Conservation (phyloP, 2,888 invertebrate genomes). For the Chymomyza amoena region DNA sequence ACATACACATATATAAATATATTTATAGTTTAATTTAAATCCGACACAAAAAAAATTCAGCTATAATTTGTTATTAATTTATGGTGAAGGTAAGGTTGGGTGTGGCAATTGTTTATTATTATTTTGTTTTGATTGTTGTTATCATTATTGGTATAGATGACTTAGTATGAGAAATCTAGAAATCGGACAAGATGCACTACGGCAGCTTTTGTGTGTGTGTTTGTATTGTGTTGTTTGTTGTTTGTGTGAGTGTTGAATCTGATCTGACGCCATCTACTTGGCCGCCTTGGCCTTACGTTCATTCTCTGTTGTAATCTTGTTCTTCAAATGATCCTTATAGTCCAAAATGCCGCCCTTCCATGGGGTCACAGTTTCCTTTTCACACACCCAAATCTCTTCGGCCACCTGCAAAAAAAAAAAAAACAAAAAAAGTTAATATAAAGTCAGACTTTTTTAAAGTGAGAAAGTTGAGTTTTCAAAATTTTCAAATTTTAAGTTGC, state of each 20-base stretch:
- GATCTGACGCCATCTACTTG: conserved; percentile 39
- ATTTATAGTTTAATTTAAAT: conserved; percentile 19
- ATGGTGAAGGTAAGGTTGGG: background rate
- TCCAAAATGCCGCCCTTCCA: conserved; percentile 97
- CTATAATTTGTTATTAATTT: conserved; percentile 50
- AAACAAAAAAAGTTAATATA: background rate
- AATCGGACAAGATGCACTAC: background rate
- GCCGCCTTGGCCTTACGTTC: conserved; percentile 69
- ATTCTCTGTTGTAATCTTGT: conserved; percentile 86
- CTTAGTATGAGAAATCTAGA: conserved; percentile 18
- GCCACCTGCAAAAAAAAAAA: conserved; percentile 86
- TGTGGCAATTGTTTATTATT: background rate
- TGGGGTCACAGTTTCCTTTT: conserved; percentile 95
- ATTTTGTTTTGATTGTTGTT: conserved; percentile 8
- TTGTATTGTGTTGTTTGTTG: conserved; percentile 8
- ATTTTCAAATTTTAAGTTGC: no score
- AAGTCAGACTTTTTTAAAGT: background rate
- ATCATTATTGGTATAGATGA: conserved; percentile 26
- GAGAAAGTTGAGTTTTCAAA: no score
- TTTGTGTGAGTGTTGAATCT: conserved; percentile 10
- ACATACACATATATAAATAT: background rate
- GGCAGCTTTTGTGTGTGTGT: background rate
- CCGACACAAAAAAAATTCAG: conserved; percentile 60
- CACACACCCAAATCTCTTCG: conserved; percentile 99
- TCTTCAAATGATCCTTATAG: conserved; percentile 96